These are phyloP conservation scores for Aphidius gifuensis DNA, from an alignment of 1,140 invertebrate species.

Conservation along the genomic window DNA sequence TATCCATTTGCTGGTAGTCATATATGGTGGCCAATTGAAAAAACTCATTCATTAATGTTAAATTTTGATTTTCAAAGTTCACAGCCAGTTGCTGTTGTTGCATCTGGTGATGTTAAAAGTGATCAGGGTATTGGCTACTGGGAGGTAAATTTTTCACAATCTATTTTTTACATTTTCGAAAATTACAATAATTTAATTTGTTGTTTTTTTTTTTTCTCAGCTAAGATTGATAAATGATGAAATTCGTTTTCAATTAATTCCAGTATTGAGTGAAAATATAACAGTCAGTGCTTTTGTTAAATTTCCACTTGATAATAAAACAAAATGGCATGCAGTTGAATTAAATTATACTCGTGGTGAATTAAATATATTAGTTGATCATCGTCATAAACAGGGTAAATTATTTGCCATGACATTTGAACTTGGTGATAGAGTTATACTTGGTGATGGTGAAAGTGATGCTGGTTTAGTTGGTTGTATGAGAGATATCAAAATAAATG, in stretches of 20 bases:
- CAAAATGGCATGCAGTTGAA: constrained; percentile 75
- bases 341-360: constrained; percentile 73
- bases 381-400: constrained; percentile 67
- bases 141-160: constrained; percentile 66
- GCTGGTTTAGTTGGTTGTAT: constrained; percentile 83
- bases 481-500: constrained; percentile 82
- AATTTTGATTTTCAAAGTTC: constrained; percentile 88
- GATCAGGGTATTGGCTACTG: constrained; percentile 74
- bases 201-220: constrained; percentile 48
- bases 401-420: constrained; percentile 60
- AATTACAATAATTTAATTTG: constrained; percentile 10
- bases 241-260: constrained; percentile 75
- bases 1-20: constrained; percentile 87
- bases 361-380: constrained; percentile 72
- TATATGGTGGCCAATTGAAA: constrained; percentile 78
- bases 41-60: constrained; percentile 69
- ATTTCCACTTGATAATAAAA: constrained; percentile 65
- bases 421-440: constrained; percentile 62
- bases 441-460: constrained; percentile 69
- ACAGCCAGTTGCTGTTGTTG: constrained; percentile 76
- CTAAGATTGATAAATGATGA: constrained; percentile 76
- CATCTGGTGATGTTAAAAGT: constrained; percentile 74
- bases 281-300: constrained; percentile 76
- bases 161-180: not conserved
- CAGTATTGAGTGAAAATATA: constrained; percentile 67